A percentile compares a stretch with the other conserved stretches of the same genome.
Evolutionary conservation across 35 echinoderm and acorn worm genomes (phyloP).

Genomic region (Eucidaris tribuloides): DNA sequence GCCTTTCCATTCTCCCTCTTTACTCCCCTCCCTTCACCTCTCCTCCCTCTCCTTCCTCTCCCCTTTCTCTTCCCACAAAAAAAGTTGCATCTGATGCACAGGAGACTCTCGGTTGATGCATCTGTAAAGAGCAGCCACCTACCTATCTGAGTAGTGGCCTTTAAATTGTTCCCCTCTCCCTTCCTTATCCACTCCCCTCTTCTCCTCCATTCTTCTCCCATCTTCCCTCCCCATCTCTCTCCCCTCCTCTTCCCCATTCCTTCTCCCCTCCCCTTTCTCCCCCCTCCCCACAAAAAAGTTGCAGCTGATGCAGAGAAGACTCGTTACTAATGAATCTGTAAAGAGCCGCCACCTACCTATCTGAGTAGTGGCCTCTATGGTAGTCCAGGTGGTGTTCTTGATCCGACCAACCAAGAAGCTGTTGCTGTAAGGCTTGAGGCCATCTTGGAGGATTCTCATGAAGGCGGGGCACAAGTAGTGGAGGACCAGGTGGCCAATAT

Average conservation of each 20-base stretch:
- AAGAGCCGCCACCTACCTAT: slow-evolving; percentile 88
- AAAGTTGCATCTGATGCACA: neutral
- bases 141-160: slow-evolving; percentile 90
- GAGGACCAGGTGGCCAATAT: slow-evolving; percentile 70
- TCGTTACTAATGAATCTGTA: no score
- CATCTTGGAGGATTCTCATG: slow-evolving; percentile 66
- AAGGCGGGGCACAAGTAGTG: slow-evolving; percentile 90
- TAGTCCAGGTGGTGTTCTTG: slow-evolving; percentile 76
- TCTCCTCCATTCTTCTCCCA: no score
- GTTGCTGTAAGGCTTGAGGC: slow-evolving; percentile 59
- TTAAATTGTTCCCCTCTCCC: slow-evolving; percentile 59
- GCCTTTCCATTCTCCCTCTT: no score
- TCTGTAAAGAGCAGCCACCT: neutral
- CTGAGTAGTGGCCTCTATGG: slow-evolving; percentile 80
- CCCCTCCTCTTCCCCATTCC: no score
- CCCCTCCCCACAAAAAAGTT: no score
- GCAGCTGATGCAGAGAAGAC: no score
- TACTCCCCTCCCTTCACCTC: no score
- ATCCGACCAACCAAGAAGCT: slow-evolving; percentile 82
- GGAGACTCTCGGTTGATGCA: neutral
- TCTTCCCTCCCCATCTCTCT: no score
- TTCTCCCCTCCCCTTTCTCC: no score
- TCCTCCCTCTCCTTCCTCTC: neutral
- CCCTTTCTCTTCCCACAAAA: neutral
- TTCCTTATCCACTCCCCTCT: slow-evolving; percentile 86